Percentiles rank a stretch among this genome's conserved stretches.
Conservation (phyloP, 2,113 vertebrate genomes). For the Hepsetus odoe region DNA sequence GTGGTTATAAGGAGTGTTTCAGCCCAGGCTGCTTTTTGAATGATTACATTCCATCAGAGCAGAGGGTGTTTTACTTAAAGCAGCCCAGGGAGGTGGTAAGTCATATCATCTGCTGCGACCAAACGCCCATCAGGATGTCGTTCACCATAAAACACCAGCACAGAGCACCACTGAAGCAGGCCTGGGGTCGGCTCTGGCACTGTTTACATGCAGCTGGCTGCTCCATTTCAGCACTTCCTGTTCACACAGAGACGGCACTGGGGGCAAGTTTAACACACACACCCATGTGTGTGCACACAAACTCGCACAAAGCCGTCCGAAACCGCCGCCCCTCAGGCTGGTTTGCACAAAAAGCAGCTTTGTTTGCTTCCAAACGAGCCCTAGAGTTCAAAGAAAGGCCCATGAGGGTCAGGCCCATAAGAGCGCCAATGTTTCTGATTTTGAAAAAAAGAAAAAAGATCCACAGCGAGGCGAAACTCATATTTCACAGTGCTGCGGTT, state of each 20-base stretch:
- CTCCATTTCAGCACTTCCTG: not conserved
- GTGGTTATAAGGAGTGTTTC: no score
- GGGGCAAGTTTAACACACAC: not conserved
- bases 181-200: not conserved
- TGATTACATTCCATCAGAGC: no score
- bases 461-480: not conserved
- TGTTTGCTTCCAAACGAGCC: not conserved
- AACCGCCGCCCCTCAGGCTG: not conserved
- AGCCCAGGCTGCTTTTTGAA: no score
- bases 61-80: no score
- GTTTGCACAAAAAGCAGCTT: conserved; percentile 2
- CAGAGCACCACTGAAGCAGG: not conserved
- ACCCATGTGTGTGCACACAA: not conserved
- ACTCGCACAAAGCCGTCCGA: not conserved
- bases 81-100: no score
- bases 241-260: not conserved
- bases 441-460: not conserved
- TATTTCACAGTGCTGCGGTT: not conserved
- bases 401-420: not conserved
- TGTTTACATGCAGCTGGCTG: not conserved
- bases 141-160: not conserved
- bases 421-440: not conserved
- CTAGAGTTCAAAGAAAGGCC: not conserved
- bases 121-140: no score
- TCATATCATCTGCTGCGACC: no score